These are phyloP conservation scores for Desmodus rotundus DNA, from an alignment of 2,113 vertebrate genomes.

Conservation along the genomic window DNA sequence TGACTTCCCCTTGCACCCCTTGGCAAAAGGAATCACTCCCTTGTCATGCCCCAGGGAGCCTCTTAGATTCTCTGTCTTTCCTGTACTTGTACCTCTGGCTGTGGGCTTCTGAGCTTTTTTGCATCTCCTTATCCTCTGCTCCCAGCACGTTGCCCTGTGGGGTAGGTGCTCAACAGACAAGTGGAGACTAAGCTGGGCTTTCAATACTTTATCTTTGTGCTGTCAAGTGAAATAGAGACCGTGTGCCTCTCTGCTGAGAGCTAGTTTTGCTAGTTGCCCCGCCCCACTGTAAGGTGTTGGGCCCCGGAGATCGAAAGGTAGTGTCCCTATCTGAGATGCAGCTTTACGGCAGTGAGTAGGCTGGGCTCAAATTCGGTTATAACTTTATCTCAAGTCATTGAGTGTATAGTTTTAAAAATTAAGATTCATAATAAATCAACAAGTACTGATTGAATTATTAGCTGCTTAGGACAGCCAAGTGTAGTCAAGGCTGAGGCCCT, in stretches of 20 bases:
- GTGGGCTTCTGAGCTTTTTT: fast-evolving
- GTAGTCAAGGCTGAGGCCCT: not conserved
- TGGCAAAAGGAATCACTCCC: not conserved
- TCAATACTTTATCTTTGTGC: not conserved
- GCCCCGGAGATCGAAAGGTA: not conserved
- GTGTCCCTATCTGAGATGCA: not conserved
- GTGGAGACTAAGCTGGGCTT: not conserved
- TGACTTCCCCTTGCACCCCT: not conserved
- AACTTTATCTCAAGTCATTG: not conserved
- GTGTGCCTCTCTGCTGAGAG: not conserved
- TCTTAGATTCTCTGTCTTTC: fast-evolving
- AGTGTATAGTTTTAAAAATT: not conserved
- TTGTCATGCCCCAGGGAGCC: not conserved
- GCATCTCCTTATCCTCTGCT: not conserved
- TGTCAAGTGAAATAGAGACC: not conserved
- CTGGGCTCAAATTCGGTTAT: not conserved
- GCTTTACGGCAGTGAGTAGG: not conserved
- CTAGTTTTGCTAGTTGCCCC: not conserved
- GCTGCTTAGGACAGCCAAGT: not conserved
- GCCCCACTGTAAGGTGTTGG: not conserved
- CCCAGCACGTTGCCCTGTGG: not conserved
- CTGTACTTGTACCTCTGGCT: fast-evolving
- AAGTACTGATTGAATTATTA: not conserved
- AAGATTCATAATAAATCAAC: not conserved
- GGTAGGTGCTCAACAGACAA: not conserved